Conservation (phyloP, 2,797 vertebrate genomes). For the Sardinella longiceps region DNA sequence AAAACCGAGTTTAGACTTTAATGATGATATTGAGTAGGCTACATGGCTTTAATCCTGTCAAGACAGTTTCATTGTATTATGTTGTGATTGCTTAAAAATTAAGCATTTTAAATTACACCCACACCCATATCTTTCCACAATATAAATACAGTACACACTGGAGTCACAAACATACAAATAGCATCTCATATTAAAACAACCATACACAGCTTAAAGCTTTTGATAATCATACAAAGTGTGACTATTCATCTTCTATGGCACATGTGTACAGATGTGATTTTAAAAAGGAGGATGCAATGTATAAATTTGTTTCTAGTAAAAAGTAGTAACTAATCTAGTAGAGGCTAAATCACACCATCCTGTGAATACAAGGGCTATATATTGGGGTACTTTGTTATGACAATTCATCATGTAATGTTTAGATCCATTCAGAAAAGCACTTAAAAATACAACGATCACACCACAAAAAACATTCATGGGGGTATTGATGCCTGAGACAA, state of each 20-base stretch:
- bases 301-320: neutral
- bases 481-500: slow-evolving; percentile 69
- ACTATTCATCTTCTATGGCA: slow-evolving; percentile 6
- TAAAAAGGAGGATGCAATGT: neutral
- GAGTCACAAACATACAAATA: slow-evolving; percentile 13
- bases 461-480: slow-evolving; percentile 64
- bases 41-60: slow-evolving; percentile 24
- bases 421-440: slow-evolving; percentile 29
- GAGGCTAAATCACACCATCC: neutral
- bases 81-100: neutral
- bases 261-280: slow-evolving; percentile 1
- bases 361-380: slow-evolving; percentile 1
- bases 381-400: neutral
- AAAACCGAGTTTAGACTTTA: neutral
- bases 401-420: neutral
- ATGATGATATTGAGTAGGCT: slow-evolving; percentile 41
- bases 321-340: neutral
- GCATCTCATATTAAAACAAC: slow-evolving; percentile 26
- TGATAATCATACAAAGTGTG: slow-evolving; percentile 12
- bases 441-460: neutral
- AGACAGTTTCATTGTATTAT: slow-evolving; percentile 8
- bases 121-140: slow-evolving; percentile 7
- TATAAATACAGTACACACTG: slow-evolving; percentile 23
- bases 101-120: slow-evolving; percentile 16
- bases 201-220: slow-evolving; percentile 25